Evolutionary conservation across 2,797 vertebrate species (phyloP), one percentile per base, ranked within the genome.

Genomic region (Scomberomorus guttatus): DNA sequence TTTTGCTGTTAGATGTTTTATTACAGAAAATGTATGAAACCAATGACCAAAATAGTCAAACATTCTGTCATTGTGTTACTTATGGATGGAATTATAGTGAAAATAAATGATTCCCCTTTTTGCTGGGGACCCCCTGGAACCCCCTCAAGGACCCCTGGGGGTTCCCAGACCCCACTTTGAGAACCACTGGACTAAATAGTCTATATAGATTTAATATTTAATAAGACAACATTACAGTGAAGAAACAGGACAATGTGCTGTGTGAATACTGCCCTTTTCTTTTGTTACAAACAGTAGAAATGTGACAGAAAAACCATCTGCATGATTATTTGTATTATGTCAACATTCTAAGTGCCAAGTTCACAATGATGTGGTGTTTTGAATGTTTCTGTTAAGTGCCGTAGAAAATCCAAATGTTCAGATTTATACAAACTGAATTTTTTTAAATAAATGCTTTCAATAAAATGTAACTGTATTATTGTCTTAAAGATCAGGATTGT

Each of bases 161-260:
- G 32, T 34, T 8, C 37, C 37, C 11, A 11, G 37, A 10, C 9
- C 37, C 37, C 37, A 37, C 37, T 37, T 11, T 37, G 37, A 37
- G 10, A 32, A 37, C 37, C 2, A 37, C 37, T 37, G 37, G 37
- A 37, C 37, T 37, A 37, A 37, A 37, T 37, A 1, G 44, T 14
- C 42, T 15, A 13, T 44, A 13, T 13, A 48, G 44, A 48, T 18
- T 48, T 18, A 18, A 6, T 48, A 48, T 48, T 17, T 46, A 17
- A 14, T 9, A 46, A 48, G 44, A 34, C n/a, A 65, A 65, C 13
- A 46, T 71, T 52, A 63, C 17, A 57, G 58, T 27, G 69, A 59
- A 75, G 27, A 37, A 67, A 71, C 54, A 46, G 14, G 18, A 74
- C 25, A 22, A 6, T 52, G 17, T 8, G 20, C 9, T 12, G 34